phyloP scores from a whole-genome alignment of 2,797 vertebrate species.

The Leucoraja ocellata region DNA sequence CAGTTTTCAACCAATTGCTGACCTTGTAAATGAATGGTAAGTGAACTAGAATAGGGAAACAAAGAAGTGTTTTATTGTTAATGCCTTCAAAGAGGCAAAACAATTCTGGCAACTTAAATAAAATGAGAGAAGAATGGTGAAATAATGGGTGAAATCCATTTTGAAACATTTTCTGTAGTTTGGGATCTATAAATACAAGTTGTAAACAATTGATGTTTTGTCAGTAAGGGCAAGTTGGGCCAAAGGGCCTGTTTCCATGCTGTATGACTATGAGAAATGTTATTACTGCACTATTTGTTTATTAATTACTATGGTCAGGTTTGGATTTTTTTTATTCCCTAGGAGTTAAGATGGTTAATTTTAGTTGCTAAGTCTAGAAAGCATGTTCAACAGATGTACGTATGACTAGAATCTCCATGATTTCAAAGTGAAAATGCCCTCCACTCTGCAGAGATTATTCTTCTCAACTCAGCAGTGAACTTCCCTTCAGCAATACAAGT shows the following conservation, averaged over 20 bases:
- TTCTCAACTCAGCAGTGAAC: background rate
- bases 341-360: background rate
- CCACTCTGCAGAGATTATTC: too few species aligned
- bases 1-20: background rate
- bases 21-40: background rate
- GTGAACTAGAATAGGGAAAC: background rate
- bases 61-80: background rate
- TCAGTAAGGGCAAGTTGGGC: too few species aligned
- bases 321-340: background rate
- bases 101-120: background rate
- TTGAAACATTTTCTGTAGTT: background rate
- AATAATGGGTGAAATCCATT: background rate
- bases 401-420: background rate
- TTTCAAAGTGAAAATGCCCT: background rate
- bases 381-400: background rate
- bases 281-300: background rate
- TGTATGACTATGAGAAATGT: background rate
- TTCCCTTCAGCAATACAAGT: background rate
- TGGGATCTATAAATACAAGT: background rate
- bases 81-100: background rate
- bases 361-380: background rate
- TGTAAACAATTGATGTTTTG: background rate
- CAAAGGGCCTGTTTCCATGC: too few species aligned
- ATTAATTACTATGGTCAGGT: background rate
- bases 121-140: background rate